Evolutionary conservation across 2,888 invertebrate species (phyloP).

Genomic region (Phanerotoma sp.): DNA sequence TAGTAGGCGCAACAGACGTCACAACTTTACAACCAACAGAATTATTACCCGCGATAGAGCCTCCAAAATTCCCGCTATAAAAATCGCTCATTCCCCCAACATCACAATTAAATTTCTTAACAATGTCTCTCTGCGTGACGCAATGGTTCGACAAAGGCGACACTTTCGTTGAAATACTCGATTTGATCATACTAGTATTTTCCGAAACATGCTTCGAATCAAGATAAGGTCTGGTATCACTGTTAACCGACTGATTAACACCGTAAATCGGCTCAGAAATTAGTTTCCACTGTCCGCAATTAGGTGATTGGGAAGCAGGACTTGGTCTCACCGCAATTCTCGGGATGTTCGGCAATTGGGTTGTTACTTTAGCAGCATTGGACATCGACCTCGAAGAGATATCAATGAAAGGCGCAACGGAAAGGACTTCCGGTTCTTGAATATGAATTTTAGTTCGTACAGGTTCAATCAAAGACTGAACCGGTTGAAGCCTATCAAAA

Average conservation of each 20-base stretch:
- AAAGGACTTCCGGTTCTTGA: background rate
- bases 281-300: conserved; percentile 42
- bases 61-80: conserved; percentile 5
- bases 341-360: conserved; percentile 46
- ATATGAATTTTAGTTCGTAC: background rate
- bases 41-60: conserved; percentile 29
- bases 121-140: conserved; percentile 43
- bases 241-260: conserved; percentile 44
- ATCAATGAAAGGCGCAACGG: conserved; percentile 23
- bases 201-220: conserved; percentile 53
- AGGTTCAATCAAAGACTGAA: background rate
- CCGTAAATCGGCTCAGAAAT: conserved; percentile 43
- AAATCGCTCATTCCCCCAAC: no score
- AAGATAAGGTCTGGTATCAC: conserved; percentile 48
- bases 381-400: conserved; percentile 30
- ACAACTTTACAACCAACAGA: conserved; percentile 54
- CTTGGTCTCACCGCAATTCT: conserved; percentile 52
- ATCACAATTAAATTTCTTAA: conserved; percentile 45
- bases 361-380: conserved; percentile 35
- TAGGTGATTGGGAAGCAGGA: conserved; percentile 42
- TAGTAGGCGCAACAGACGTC: conserved; percentile 48
- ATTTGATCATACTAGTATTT: conserved; percentile 54
- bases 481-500: background rate
- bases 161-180: conserved; percentile 50
- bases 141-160: conserved; percentile 47